Base-by-base conservation (phyloP, 2,113 vertebrate genomes). In the Mystacornis crossleyi region DNA sequence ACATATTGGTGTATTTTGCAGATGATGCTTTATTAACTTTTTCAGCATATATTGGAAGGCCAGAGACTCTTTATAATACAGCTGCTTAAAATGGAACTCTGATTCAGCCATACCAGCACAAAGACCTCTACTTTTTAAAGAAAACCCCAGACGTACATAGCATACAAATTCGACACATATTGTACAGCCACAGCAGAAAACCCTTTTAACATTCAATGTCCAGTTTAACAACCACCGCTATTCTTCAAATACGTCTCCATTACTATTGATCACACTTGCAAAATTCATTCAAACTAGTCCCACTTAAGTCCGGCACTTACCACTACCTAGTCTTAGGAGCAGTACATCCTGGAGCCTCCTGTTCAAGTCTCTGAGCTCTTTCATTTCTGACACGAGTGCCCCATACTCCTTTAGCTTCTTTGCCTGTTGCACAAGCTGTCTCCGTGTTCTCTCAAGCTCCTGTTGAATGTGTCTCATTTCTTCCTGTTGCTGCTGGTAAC, bases 281-380 rank as follows among this genome's bases (percentile, higher is more conserved):
- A 96, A 95, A 92, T 48, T 94, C 93, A 96, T 89, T 91, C 94
- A 94, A 96, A 94, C 65, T 72, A 50, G 90, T 96, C 94, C 90
- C 95, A 95, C 70, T 89, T 94, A 96, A 88, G 95, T 94, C 74
- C 70, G 12, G 94, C 97, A 98, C 98, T 99, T 98, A 99, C 99
- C 99, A 45, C 99, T 99, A 97, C 99, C 99, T 90, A 99, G 97
- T 97, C 99, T 98, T 96, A 99, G 99, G 82, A 99, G 99, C 91
- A 99, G 98, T 89, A 99, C 99, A 24, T 99, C 99, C 97, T 99
- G 99, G 90, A 99, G 98, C 92, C 99, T 98, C 96, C 99, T 98
- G 98, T 99, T 99, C 97, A 99, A 99, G 98, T 99, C 99, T n/a
- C 99, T 99, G 95, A 99, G 99, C 97, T 99, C 99, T 97, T 99